phyloP scores from a whole-genome alignment of 2,113 vertebrate species.

The Eulemur rufifrons region DNA sequence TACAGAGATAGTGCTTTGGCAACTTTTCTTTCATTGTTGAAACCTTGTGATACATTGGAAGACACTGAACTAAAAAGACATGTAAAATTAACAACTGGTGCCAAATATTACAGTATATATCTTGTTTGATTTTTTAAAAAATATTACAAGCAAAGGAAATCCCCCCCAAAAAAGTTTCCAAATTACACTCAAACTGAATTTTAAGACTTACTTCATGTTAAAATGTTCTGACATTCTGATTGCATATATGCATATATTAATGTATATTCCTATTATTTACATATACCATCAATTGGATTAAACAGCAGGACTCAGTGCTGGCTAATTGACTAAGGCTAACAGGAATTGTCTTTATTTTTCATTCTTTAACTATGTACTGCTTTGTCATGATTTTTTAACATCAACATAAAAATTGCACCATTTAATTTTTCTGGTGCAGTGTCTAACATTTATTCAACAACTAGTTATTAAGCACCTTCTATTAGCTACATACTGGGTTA shows the following conservation, averaged over 20 bases:
- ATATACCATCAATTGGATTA: neutral
- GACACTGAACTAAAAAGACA: neutral
- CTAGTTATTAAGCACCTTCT: neutral
- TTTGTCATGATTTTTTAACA: slow-evolving; percentile 10
- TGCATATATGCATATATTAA: neutral
- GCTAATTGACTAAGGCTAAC: neutral
- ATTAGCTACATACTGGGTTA: neutral
- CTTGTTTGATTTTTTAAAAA: neutral
- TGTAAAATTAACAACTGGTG: neutral
- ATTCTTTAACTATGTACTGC: slow-evolving; percentile 22
- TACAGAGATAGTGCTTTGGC: slow-evolving; percentile 40
- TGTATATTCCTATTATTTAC: neutral
- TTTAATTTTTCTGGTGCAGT: neutral
- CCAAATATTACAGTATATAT: neutral
- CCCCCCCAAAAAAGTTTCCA: neutral
- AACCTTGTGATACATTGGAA: neutral
- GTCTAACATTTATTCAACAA: neutral
- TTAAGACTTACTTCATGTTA: neutral
- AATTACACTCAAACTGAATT: slow-evolving; percentile 10
- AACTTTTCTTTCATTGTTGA: slow-evolving; percentile 44
- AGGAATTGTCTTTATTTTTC: slow-evolving; percentile 23
- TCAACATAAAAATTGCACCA: neutral
- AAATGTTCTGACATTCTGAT: slow-evolving; percentile 37
- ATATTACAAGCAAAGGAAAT: slow-evolving; percentile 32
- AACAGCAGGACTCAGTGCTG: neutral